Conservation (phyloP, 2,888 invertebrate genomes). For the Carpatolechia fugitivella region DNA sequence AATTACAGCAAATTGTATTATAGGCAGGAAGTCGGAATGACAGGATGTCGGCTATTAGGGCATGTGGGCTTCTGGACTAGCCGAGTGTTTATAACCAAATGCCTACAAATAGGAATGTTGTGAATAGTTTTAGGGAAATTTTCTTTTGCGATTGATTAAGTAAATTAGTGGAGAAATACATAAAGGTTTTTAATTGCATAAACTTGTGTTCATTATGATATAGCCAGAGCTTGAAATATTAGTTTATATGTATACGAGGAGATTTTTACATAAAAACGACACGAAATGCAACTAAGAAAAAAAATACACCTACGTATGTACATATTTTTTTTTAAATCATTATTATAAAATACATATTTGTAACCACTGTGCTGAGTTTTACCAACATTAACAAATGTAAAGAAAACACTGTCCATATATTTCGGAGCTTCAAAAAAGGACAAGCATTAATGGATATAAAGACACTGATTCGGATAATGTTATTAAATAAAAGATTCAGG, state of each 20-base stretch:
- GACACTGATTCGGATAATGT: slow-evolving; percentile 59
- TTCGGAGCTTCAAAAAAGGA: slow-evolving; percentile 33
- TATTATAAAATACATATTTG: too few species aligned
- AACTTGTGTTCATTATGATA: too few species aligned
- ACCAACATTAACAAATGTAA: slow-evolving; percentile 8
- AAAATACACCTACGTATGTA: too few species aligned
- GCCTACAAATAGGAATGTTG: background rate
- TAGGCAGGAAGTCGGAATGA: slow-evolving; percentile 50
- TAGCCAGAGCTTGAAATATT: too few species aligned
- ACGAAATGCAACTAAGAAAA: too few species aligned
- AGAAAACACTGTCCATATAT: background rate
- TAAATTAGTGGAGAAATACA: too few species aligned
- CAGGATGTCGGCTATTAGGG: slow-evolving; percentile 37
- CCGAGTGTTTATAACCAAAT: background rate
- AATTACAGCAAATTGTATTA: slow-evolving; percentile 70
- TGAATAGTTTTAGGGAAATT: background rate
- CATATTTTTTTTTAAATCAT: too few species aligned
- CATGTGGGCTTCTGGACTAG: slow-evolving; percentile 9
- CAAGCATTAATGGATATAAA: slow-evolving; percentile 58
- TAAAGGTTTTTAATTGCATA: too few species aligned
- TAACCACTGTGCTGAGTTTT: background rate
- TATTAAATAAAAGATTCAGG: slow-evolving; percentile 58
- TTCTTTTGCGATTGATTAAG: too few species aligned
- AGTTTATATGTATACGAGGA: background rate
- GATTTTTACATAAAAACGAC: background rate